Conservation (phyloP, 2,113 vertebrate genomes). For the Uria lomvia region DNA sequence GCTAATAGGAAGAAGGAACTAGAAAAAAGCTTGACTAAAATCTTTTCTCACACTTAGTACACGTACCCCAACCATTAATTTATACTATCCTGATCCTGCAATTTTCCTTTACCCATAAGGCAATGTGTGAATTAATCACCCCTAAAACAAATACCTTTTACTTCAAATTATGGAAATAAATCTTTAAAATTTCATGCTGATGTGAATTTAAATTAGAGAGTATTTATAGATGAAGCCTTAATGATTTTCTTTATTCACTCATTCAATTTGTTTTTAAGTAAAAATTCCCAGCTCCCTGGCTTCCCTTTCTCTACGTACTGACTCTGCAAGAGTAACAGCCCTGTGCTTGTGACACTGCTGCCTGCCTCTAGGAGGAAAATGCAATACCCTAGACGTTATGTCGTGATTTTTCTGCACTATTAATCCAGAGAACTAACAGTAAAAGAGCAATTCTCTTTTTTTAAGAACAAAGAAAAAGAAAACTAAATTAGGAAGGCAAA, state of each 20-base stretch:
- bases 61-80: not conserved
- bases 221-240: constrained; percentile 7
- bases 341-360: not conserved
- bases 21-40: not conserved
- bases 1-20: not conserved
- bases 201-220: constrained; percentile 38
- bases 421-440: not conserved
- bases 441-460: not conserved
- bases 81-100: not conserved
- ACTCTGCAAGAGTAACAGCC: fast-evolving
- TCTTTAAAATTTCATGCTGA: constrained; percentile 13
- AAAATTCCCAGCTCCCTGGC: not conserved
- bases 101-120: constrained; percentile 30
- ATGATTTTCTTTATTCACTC: constrained; percentile 23
- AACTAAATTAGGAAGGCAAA: not conserved
- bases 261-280: constrained; percentile 10
- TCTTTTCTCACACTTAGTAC: not conserved
- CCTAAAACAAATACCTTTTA: constrained; percentile 46
- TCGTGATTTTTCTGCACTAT: not conserved
- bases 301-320: not conserved
- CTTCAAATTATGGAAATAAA: constrained; percentile 44
- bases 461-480: not conserved
- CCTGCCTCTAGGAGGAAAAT: not conserved
- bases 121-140: constrained; percentile 6
- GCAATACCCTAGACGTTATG: not conserved